Evolutionary conservation across 1,140 invertebrate genomes (phyloP).

Genomic region (Metopolophium dirhodum): DNA sequence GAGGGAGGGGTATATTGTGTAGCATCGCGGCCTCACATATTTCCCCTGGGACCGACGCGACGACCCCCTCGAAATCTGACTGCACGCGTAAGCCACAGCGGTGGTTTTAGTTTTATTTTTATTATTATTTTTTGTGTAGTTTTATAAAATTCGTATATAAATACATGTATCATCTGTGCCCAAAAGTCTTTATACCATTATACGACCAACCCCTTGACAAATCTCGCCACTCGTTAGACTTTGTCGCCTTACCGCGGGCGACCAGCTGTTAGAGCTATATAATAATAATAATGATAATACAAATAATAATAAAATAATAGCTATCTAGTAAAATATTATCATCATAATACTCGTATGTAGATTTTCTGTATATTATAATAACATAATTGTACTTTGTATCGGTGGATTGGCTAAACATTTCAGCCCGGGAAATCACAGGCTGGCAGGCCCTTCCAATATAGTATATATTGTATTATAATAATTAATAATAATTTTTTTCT

Average conservation of each 20-base stretch:
- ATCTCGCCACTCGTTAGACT: neutral
- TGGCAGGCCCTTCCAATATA: too few species aligned
- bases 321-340: too few species aligned
- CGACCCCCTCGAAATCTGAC: neutral
- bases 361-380: too few species aligned
- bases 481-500: too few species aligned
- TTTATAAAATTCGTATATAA: neutral
- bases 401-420: too few species aligned
- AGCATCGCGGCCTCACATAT: neutral
- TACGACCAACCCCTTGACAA: neutral
- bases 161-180: neutral
- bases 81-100: neutral
- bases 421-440: too few species aligned
- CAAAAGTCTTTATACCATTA: neutral
- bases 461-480: too few species aligned
- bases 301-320: neutral
- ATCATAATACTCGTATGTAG: too few species aligned
- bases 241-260: neutral
- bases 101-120: neutral
- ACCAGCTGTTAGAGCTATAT: neutral
- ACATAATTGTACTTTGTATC: too few species aligned
- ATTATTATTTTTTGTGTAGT: neutral
- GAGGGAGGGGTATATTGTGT: neutral
- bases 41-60: neutral
- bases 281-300: neutral